A percentile compares a stretch with the other conserved stretches of the same genome.
Evolutionary conservation across 2,797 vertebrate genomes (phyloP).

Genomic region (Coranthus polyacanthus): DNA sequence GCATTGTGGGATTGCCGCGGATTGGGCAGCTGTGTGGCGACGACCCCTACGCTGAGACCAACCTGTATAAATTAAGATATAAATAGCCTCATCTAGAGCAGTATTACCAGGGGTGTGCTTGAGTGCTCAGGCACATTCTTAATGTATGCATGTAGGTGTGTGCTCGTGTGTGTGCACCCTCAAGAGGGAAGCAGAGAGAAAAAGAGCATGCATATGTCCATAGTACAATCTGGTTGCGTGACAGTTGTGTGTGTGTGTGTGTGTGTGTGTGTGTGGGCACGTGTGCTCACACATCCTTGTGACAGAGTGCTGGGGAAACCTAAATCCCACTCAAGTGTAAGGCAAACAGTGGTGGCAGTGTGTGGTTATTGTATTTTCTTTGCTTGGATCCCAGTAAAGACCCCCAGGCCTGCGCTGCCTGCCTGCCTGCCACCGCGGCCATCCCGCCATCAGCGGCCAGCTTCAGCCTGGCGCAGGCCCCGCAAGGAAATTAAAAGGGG

Average conservation of each 20-base stretch:
- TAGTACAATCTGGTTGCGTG: slow-evolving; percentile 61
- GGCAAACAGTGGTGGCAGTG: slow-evolving; percentile 96
- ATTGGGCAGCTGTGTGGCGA: slow-evolving; percentile 78
- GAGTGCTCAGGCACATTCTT: slow-evolving; percentile 68
- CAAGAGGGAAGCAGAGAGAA: slow-evolving; percentile 46
- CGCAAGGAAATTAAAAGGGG: slow-evolving; percentile 99
- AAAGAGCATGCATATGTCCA: slow-evolving; percentile 70
- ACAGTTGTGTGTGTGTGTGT: slow-evolving; percentile 43
- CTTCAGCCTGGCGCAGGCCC: slow-evolving; percentile 91
- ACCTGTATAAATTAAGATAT: slow-evolving; percentile 87
- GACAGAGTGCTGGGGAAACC: slow-evolving; percentile 79
- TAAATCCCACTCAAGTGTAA: slow-evolving; percentile 99
- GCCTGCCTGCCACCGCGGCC: slow-evolving; percentile 88
- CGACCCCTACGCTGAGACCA: slow-evolving; percentile 76
- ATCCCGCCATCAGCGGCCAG: slow-evolving; percentile 88
- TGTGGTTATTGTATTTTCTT: slow-evolving; percentile 99
- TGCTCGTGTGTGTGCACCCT: slow-evolving; percentile 50
- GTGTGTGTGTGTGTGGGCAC: slow-evolving; percentile 11
- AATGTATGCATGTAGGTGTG: slow-evolving; percentile 75
- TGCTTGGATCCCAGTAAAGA: slow-evolving; percentile 96
- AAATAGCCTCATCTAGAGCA: slow-evolving; percentile 84
- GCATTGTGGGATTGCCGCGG: slow-evolving; percentile 93
- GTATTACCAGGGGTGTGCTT: slow-evolving; percentile 81
- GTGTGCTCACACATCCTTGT: slow-evolving; percentile 59
- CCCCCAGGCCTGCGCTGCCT: slow-evolving; percentile 93